Percentiles rank a stretch among this genome's conserved stretches.
Conservation (phyloP, 2,888 invertebrate species). For the Rhopalosiphum nymphaeae region DNA sequence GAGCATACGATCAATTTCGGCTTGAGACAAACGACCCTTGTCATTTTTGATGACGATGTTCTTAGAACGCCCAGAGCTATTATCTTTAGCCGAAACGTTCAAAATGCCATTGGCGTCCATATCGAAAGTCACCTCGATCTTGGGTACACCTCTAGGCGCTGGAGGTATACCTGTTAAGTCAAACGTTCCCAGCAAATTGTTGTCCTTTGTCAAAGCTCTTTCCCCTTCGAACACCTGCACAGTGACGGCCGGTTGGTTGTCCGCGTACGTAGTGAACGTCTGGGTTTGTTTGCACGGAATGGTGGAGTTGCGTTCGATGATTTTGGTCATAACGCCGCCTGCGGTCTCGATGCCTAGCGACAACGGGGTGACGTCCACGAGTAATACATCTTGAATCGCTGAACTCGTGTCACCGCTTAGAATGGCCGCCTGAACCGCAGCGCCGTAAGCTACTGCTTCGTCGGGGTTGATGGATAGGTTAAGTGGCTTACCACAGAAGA, state of each 20-base stretch:
- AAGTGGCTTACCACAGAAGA: slow-evolving; percentile 72
- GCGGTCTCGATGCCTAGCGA: slow-evolving; percentile 78
- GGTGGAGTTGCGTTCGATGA: slow-evolving; percentile 71
- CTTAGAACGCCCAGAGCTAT: slow-evolving; percentile 77
- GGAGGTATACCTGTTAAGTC: neutral
- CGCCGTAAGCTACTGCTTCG: slow-evolving; percentile 86
- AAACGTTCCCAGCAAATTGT: neutral
- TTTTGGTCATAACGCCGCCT: slow-evolving; percentile 80
- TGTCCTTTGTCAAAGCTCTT: neutral
- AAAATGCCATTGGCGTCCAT: slow-evolving; percentile 92
- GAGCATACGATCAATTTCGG: slow-evolving; percentile 68
- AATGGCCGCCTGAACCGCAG: slow-evolving; percentile 84
- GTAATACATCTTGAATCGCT: slow-evolving; percentile 76
- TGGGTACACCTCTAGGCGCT: slow-evolving; percentile 70
- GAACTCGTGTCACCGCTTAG: slow-evolving; percentile 77
- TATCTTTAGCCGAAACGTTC: slow-evolving; percentile 76
- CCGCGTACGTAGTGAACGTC: slow-evolving; percentile 90
- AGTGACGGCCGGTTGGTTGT: slow-evolving; percentile 91
- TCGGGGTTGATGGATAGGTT: slow-evolving; percentile 83
- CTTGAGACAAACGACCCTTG: slow-evolving; percentile 83
- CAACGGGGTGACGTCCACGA: too few species aligned
- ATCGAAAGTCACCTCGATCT: slow-evolving; percentile 86
- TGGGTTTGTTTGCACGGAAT: slow-evolving; percentile 78
- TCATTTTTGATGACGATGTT: slow-evolving; percentile 88
- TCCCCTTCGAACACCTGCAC: slow-evolving; percentile 69